These are phyloP conservation scores for Eupleurogrammus muticus DNA, from an alignment of 2,797 vertebrate genomes.

Conservation along the genomic window DNA sequence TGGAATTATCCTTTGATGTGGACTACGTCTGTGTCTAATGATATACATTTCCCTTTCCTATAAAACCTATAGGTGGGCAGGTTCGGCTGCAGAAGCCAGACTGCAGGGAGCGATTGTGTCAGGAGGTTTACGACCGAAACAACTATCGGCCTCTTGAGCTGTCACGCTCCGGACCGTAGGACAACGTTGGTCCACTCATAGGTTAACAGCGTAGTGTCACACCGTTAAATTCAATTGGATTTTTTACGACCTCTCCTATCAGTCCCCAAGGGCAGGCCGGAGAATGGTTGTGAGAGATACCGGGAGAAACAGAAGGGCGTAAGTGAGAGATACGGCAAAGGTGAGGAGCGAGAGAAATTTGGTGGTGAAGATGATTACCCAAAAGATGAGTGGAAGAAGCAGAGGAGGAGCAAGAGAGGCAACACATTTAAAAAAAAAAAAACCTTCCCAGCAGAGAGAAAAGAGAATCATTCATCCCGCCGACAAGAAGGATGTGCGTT, in stretches of 20 bases:
- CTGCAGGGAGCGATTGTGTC: slow-evolving; percentile 39
- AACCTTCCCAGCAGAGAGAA: slow-evolving; percentile 37
- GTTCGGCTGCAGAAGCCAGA: slow-evolving; percentile 38
- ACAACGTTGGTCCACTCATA: slow-evolving; percentile 47
- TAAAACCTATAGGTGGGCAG: slow-evolving; percentile 36
- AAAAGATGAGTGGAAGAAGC: slow-evolving; percentile 24
- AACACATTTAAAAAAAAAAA: slow-evolving; percentile 14
- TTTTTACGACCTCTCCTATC: slow-evolving; percentile 70
- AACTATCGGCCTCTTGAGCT: slow-evolving; percentile 61
- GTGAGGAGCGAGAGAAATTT: slow-evolving; percentile 16
- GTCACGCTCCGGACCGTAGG: slow-evolving; percentile 45
- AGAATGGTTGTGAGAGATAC: slow-evolving; percentile 47
- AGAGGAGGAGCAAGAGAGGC: slow-evolving; percentile 12
- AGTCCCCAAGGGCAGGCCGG: slow-evolving; percentile 62
- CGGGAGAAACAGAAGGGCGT: slow-evolving; percentile 22
- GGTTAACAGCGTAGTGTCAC: slow-evolving; percentile 72
- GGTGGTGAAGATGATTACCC: slow-evolving; percentile 16
- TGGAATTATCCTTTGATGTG: neutral
- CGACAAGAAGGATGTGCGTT: slow-evolving; percentile 47
- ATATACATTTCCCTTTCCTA: slow-evolving; percentile 26
- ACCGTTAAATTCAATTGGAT: slow-evolving; percentile 70
- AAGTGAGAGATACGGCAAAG: slow-evolving; percentile 31
- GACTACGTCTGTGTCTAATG: slow-evolving; percentile 9
- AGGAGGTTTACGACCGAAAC: slow-evolving; percentile 71
- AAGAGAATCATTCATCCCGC: slow-evolving; percentile 42